Base-by-base conservation (phyloP, 2,113 vertebrate species). In the Dasyprocta punctata region DNA sequence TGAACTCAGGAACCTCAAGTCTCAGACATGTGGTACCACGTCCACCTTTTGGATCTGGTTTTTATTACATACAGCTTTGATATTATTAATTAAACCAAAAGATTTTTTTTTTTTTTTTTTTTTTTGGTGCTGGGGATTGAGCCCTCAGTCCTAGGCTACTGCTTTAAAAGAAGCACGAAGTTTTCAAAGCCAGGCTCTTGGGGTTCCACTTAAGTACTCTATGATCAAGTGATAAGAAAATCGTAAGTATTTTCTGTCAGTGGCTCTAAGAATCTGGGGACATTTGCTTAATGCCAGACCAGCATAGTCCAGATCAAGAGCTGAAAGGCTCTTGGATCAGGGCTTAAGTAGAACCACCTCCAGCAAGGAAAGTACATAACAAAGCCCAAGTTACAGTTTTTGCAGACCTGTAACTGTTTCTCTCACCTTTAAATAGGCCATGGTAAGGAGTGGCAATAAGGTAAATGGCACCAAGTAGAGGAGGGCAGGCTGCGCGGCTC, bases 351-450 rank as follows among this genome's bases (percentile, higher is more conserved):
- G 67, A 73, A 69, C 22, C 16, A 65, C 38, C 60, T 75, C 58
- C 14, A 28, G 44, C 41, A 33, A 81, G 54, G 33, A 83, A 65
- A 54, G 87, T 10, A 14, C 14, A 81, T 1, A 56, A 26, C 28
- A 10, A 56, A 69, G 38, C 44, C 11, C 89, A 44, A 41, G 41
- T 49, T 20, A 52, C 0, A 61, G 38, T 85, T 73, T 69, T 85
- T 95, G 83, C 44, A 5, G 0, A 0, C 0, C 11, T 26, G 13
- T 65, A 33, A 73, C 81, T 1, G 47, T 20, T 26, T n/a, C 52
- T n/a, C 98, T 97, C 98, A 99, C 99, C 99, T 99, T 99, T 99
- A 99, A 98, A 98, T 99, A 99, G 99, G 99, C 99, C 99, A 99
- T 99, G 24, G 99, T 99, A 98, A 99, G 99, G 98, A 99, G 99